A percentile compares a stretch with the other conserved stretches of the same genome.
Conservation (phyloP, 1,140 invertebrate species). For the Trachelipus rathkii region DNA sequence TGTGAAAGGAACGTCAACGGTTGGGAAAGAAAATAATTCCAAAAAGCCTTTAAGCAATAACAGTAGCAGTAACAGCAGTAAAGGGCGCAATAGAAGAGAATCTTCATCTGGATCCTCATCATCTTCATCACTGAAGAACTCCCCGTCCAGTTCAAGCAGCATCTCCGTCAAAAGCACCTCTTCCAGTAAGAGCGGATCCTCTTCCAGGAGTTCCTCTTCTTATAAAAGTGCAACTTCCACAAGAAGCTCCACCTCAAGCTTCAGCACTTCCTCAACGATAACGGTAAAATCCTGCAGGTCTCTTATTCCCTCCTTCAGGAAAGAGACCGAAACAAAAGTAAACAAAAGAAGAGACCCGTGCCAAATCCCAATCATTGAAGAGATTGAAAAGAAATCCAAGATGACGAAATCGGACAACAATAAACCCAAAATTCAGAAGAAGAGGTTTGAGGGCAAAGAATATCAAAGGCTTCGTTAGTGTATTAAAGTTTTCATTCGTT, state of each 20-base stretch:
- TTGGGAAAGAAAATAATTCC: neutral
- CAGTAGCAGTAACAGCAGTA: neutral
- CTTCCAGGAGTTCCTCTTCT: neutral
- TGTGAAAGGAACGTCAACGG: neutral
- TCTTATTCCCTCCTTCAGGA: neutral
- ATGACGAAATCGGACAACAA: neutral
- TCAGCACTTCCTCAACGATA: neutral
- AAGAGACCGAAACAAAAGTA: neutral
- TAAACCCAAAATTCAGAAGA: neutral
- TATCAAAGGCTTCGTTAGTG: slow-evolving; percentile 1
- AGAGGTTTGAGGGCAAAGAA: slow-evolving; percentile 1
- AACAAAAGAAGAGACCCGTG: neutral
- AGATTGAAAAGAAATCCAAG: neutral
- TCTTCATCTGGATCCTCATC: neutral
- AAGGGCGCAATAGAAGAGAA: neutral
- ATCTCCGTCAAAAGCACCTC: neutral
- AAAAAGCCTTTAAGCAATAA: no score
- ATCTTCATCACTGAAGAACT: neutral
- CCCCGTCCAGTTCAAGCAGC: neutral
- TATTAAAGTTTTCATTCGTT: no score
- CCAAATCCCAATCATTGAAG: neutral
- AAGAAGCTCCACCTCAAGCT: neutral
- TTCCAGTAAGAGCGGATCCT: neutral
- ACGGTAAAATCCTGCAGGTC: neutral
- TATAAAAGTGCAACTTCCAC: slow-evolving; percentile 1